Conservation (phyloP, 2,113 vertebrate genomes). For the Neodontobutis hainanensis region DNA sequence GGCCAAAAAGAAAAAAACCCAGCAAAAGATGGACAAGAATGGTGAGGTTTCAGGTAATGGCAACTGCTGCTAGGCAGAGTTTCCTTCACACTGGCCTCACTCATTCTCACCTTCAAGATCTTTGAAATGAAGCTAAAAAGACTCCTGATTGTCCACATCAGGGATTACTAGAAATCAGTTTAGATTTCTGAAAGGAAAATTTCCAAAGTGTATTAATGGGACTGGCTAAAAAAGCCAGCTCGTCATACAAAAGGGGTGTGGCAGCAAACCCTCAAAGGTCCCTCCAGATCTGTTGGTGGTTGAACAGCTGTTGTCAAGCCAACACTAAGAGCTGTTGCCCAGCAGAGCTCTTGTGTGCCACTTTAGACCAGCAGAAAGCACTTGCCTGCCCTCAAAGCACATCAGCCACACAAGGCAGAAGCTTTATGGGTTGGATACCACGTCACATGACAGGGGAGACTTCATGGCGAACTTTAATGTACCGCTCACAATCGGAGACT, state of each 20-base stretch:
- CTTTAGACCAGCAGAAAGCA: conserved; percentile 69
- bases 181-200: conserved; percentile 45
- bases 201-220: conserved; percentile 66
- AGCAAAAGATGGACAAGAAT: conserved; percentile 34
- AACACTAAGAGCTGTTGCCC: conserved; percentile 42
- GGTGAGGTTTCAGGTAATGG: conserved; percentile 18
- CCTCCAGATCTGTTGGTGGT: conserved; percentile 37
- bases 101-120: conserved; percentile 34
- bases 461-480: conserved; percentile 26
- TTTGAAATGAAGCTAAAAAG: conserved; percentile 45
- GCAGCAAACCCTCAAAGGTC: conserved; percentile 41
- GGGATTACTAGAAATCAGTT: conserved; percentile 38
- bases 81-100: conserved; percentile 30
- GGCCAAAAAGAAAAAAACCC: conserved; percentile 63
- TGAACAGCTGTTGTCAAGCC: conserved; percentile 40
- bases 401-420: conserved; percentile 21
- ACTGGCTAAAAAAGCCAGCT: conserved; percentile 20
- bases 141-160: conserved; percentile 28
- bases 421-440: conserved; percentile 26
- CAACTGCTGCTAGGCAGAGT: conserved; percentile 41
- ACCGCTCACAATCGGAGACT: conserved; percentile 57
- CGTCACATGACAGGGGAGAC: conserved; percentile 43
- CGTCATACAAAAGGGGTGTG: conserved; percentile 29
- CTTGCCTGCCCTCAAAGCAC: conserved; percentile 44
- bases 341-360: conserved; percentile 47